Evolutionary conservation across 2,888 invertebrate genomes (phyloP).

Genomic region (Coelogynopora nodosa): DNA sequence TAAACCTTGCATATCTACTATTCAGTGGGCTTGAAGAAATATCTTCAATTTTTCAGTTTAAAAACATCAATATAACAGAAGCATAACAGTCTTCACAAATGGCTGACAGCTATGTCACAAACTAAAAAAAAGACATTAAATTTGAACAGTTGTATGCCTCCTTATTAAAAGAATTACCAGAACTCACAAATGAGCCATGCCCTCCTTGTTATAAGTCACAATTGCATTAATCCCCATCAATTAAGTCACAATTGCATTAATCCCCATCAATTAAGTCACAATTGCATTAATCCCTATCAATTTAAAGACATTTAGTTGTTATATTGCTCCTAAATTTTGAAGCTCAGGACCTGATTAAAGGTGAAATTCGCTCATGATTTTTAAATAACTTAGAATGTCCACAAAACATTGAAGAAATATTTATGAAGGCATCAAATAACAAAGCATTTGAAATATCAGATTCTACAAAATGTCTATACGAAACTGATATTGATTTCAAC

Average conservation of each 20-base stretch:
- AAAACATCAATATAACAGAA: neutral
- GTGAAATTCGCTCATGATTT: neutral
- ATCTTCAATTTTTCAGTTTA: neutral
- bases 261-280: neutral
- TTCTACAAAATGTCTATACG: constrained; percentile 17
- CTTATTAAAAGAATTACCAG: neutral
- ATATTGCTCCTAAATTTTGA: constrained; percentile 2
- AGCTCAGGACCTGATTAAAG: neutral
- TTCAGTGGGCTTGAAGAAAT: neutral
- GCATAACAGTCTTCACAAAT: neutral
- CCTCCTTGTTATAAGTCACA: neutral
- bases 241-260: neutral
- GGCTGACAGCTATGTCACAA: neutral
- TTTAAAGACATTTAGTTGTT: neutral
- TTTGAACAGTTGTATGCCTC: neutral
- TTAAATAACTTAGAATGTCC: constrained; percentile 6
- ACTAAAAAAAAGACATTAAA: neutral
- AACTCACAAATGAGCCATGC: constrained; percentile 25
- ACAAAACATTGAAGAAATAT: neutral
- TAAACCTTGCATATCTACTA: neutral
- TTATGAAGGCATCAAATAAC: constrained; percentile 3
- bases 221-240: constrained; percentile 11
- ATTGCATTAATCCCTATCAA: neutral
- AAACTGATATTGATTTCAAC: neutral
- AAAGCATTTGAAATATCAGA: constrained; percentile 11